Conservation (phyloP, 2,797 vertebrate genomes). For the Diplodus puntazzo region DNA sequence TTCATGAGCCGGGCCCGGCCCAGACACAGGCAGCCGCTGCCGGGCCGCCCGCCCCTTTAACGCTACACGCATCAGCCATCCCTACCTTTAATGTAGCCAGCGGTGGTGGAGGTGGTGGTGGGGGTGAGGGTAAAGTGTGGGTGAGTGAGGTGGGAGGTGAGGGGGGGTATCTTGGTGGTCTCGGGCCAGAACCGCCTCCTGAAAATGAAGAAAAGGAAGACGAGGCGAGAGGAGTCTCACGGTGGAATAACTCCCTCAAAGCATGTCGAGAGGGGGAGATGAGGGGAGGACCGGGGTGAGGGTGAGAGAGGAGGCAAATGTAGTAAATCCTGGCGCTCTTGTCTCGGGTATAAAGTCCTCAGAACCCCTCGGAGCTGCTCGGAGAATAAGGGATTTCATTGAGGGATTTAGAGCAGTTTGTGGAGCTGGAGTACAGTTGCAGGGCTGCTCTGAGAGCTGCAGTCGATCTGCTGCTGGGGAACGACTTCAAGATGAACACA, state of each 20-base stretch:
- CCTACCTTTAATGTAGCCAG: slow-evolving; percentile 83
- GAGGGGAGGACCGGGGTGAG: neutral
- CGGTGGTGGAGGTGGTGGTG: slow-evolving; percentile 38
- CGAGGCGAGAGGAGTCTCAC: slow-evolving; percentile 24
- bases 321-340: slow-evolving; percentile 11
- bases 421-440: neutral
- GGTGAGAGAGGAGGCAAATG: slow-evolving; percentile 9
- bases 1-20: slow-evolving; percentile 85
- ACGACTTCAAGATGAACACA: slow-evolving; percentile 3
- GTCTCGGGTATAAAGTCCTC: slow-evolving; percentile 29
- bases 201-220: slow-evolving; percentile 30
- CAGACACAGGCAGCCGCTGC: slow-evolving; percentile 83
- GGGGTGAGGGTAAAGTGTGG: slow-evolving; percentile 42
- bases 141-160: slow-evolving; percentile 33
- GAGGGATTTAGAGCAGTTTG: slow-evolving; percentile 7
- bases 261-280: slow-evolving; percentile 21
- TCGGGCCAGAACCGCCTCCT: slow-evolving; percentile 28
- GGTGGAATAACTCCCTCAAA: slow-evolving; percentile 39
- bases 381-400: neutral
- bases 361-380: neutral
- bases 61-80: slow-evolving; percentile 82
- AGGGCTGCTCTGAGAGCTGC: neutral
- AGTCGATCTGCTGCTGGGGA: neutral
- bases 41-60: slow-evolving; percentile 84
- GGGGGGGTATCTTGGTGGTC: slow-evolving; percentile 30